Percentiles rank a stretch among this genome's conserved stretches.
phyloP scores from a whole-genome alignment of 35 echinoderm and acorn worm genomes.

The Apostichopus parvimensis region DNA sequence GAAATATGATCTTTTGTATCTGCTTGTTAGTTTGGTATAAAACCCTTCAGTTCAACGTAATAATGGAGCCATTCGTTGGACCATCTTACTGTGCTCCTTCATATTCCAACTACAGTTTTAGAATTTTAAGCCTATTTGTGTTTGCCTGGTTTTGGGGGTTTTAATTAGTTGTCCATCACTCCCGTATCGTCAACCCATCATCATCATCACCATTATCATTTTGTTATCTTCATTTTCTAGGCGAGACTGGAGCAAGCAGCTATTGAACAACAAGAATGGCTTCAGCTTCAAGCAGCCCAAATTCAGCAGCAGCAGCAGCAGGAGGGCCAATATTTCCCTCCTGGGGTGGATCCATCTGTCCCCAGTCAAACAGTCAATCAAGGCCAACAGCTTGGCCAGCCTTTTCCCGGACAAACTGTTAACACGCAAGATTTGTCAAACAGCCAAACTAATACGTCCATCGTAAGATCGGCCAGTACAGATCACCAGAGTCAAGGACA shows the following conservation, averaged over 20 bases:
- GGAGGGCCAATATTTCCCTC: not conserved
- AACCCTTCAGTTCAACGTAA: no score
- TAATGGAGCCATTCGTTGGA: no score
- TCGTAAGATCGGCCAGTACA: not conserved
- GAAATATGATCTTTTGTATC: no score
- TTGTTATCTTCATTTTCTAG: constrained; percentile 40
- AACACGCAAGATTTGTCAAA: not conserved
- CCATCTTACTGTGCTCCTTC: no score
- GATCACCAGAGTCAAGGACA: not conserved
- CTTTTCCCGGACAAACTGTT: not conserved
- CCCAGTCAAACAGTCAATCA: not conserved
- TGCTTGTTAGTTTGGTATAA: no score
- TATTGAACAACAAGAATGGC: constrained; percentile 96
- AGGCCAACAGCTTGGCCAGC: not conserved
- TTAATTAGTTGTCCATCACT: no score
- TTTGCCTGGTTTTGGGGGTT: no score
- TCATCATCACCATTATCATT: not conserved
- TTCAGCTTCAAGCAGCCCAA: constrained; percentile 86
- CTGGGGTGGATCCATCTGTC: not conserved
- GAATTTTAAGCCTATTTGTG: no score
- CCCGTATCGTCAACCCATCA: no score
- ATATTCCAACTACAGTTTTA: no score
- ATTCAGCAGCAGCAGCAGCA: constrained; percentile 43
- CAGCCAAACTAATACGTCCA: not conserved
- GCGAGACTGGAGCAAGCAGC: constrained; percentile 90